phyloP scores from a whole-genome alignment of 2,113 vertebrate genomes.

The Athene cunicularia region DNA sequence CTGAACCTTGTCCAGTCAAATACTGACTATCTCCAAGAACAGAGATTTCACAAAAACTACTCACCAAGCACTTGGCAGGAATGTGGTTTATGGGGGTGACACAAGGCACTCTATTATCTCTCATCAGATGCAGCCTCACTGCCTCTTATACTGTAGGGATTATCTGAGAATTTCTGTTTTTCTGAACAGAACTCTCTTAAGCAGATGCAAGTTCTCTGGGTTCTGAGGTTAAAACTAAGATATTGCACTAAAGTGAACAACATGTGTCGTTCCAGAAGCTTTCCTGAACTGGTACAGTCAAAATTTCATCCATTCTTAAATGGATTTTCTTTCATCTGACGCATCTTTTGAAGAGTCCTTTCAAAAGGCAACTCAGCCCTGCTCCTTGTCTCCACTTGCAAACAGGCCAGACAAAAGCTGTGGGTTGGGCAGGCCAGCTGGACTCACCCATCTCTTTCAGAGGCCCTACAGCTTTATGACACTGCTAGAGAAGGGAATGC shows the following conservation, averaged over 20 bases:
- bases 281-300: neutral
- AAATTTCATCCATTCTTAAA: neutral
- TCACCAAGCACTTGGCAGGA: neutral
- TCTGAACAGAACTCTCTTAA: neutral
- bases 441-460: neutral
- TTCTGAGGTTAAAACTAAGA: neutral
- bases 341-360: neutral
- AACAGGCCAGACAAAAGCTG: neutral
- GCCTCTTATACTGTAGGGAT: neutral
- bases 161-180: neutral
- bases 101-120: neutral
- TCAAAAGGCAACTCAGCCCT: neutral
- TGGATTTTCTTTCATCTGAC: neutral
- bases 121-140: neutral
- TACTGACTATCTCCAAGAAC: neutral
- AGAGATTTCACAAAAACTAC: neutral
- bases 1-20: neutral
- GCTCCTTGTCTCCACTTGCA: neutral
- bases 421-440: neutral
- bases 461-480: neutral
- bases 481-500: neutral
- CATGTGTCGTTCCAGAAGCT: neutral
- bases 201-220: neutral
- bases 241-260: neutral
- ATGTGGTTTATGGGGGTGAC: neutral